Conservation (phyloP, 2,113 vertebrate species). For the Ptychochromis oligacanthus region DNA sequence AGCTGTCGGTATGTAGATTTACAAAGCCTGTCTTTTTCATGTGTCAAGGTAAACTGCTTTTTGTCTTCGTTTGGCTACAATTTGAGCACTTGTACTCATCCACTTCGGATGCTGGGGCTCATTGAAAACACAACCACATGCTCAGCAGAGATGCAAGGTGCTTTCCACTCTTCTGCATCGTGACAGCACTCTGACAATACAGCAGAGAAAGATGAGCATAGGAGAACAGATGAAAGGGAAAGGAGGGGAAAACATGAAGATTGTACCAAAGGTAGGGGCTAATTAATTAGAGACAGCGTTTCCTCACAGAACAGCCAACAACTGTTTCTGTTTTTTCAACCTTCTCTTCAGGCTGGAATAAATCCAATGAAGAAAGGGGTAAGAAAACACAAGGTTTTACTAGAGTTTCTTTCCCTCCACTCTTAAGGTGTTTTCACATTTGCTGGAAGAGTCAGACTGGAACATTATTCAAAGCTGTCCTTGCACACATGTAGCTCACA, state of each 20-base stretch:
- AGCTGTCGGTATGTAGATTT: not conserved
- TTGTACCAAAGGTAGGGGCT: conserved; percentile 12
- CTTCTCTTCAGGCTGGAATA: not conserved
- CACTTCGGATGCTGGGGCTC: not conserved
- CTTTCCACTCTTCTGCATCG: not conserved
- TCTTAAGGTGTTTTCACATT: not conserved
- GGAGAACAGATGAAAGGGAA: not conserved
- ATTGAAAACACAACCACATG: conserved; percentile 19
- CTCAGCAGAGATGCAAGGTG: conserved; percentile 3
- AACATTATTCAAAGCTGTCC: not conserved
- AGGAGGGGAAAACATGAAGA: not conserved
- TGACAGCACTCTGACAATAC: conserved; percentile 7
- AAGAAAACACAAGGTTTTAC: not conserved
- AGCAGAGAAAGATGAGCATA: not conserved
- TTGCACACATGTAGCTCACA: not conserved
- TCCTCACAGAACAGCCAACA: not conserved
- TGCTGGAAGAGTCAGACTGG: not conserved
- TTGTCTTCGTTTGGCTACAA: not conserved
- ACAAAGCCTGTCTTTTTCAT: not conserved
- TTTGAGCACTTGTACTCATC: not conserved
- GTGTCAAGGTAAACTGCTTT: conserved; percentile 5
- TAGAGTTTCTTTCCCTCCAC: not conserved
- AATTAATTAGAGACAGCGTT: conserved; percentile 29
- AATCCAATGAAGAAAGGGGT: not conserved
- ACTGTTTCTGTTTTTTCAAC: not conserved